Evolutionary conservation across 2,888 invertebrate genomes (phyloP), one percentile per base, ranked within the genome.

Genomic region (Cerastoderma edule): DNA sequence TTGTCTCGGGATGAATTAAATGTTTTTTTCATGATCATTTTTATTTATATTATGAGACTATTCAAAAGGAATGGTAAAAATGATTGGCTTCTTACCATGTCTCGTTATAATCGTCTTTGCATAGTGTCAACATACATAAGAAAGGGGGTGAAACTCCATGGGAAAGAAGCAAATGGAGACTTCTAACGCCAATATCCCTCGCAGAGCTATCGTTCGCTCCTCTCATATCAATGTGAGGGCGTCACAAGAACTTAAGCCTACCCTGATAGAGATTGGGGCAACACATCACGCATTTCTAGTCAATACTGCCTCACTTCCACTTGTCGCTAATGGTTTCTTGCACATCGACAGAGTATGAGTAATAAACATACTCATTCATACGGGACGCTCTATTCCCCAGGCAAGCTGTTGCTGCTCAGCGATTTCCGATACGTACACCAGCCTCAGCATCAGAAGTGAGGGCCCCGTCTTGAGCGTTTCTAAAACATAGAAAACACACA

Each of bases 361-460:
- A 46, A 46, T 46, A 46, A n/a, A 46, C n/a, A 46, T n/a, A n/a
- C n/a, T n/a, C n/a, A n/a, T 46, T 19, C 46, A 46, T 46, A n/a
- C 46, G 16, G 46, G 19, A 19, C n/a, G n/a, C 46, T 46, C 46
- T 19, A n/a, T 19, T 46, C n/a, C 46, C n/a, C n/a, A n/a, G n/a
- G 46, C 46, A 46, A 46, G 46, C 46, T 46, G 46, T 46, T 46
- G 46, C 46, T 46, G 2, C n/a, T 19, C 46, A 46, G 46, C n/a
- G n/a, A n/a, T n/a, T 46, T 46, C 46, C 46, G 46, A 46, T 46
- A 46, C 46, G n/a, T n/a, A n/a, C n/a, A 46, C 46, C 16, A 46
- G 46, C 46, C n/a, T 46, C 46, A 19, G 46, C 19, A 46, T 16
- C 46, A 46, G n/a, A 19, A 46, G 1, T 16, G 46, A n/a, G n/a